Evolutionary conservation across 2,888 invertebrate genomes (phyloP).

Genomic region (Apodemia hepburni): DNA sequence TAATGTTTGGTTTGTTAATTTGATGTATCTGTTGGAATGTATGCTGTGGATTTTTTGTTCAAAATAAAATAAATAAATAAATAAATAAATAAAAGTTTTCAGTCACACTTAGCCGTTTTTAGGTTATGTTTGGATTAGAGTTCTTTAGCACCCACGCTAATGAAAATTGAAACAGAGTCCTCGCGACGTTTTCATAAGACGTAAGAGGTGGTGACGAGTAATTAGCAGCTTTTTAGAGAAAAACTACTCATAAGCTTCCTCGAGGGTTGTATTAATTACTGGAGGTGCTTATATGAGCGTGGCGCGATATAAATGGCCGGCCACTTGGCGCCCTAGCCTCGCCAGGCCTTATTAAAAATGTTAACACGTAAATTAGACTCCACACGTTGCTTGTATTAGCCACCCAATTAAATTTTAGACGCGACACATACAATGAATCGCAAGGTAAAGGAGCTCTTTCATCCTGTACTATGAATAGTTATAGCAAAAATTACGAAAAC

Average conservation of each 20-base stretch:
- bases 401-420: slow-evolving; percentile 75
- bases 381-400: slow-evolving; percentile 65
- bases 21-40: too few species aligned
- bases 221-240: slow-evolving; percentile 74
- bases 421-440: slow-evolving; percentile 52
- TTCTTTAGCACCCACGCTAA: slow-evolving; percentile 11
- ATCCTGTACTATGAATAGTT: background rate
- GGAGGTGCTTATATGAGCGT: slow-evolving; percentile 67
- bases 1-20: too few species aligned
- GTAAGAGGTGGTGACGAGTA: slow-evolving; percentile 59
- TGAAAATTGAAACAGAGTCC: slow-evolving; percentile 22
- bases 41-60: too few species aligned
- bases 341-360: slow-evolving; percentile 76
- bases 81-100: too few species aligned
- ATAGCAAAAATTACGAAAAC: background rate
- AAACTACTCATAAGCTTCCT: slow-evolving; percentile 79
- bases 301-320: slow-evolving; percentile 67
- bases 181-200: slow-evolving; percentile 37
- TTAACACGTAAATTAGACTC: slow-evolving; percentile 78
- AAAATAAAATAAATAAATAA: too few species aligned
- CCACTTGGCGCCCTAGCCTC: slow-evolving; percentile 74
- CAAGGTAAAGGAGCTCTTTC: slow-evolving; percentile 33
- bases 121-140: slow-evolving; percentile 35
- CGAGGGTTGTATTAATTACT: slow-evolving; percentile 76
- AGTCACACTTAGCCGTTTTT: slow-evolving; percentile 30